A percentile compares a stretch with the other conserved stretches of the same genome.
These are phyloP conservation scores for Oophaga sylvatica DNA, from an alignment of 2,797 vertebrate species.

Conservation along the genomic window DNA sequence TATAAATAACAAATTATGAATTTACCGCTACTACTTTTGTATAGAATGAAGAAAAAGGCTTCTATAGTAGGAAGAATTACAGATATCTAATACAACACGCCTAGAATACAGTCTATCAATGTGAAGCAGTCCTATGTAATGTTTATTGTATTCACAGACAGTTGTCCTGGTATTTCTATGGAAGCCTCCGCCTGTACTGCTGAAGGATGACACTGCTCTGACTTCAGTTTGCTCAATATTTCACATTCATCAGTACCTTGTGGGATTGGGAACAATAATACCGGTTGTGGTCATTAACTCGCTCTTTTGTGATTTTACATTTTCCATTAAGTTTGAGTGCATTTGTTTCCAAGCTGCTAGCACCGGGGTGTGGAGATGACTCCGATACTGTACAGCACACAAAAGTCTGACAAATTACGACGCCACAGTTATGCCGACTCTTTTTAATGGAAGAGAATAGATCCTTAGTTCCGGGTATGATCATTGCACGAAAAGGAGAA, in stretches of 20 bases:
- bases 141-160: background rate
- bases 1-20: background rate
- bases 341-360: conserved; percentile 52
- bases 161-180: background rate
- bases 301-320: conserved; percentile 61
- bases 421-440: conserved; percentile 57
- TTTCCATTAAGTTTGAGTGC: conserved; percentile 60
- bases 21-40: background rate
- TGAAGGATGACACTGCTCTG: background rate
- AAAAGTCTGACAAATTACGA: conserved; percentile 62
- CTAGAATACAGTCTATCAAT: background rate
- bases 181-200: background rate
- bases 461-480: conserved; percentile 9
- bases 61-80: background rate
- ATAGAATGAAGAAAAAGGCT: background rate
- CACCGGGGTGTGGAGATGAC: conserved; percentile 47
- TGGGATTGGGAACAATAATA: conserved; percentile 45
- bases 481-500: background rate
- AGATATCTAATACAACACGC: background rate
- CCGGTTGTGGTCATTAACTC: conserved; percentile 60
- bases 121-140: background rate
- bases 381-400: conserved; percentile 54
- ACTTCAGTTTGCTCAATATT: conserved; percentile 44
- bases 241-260: conserved; percentile 43
- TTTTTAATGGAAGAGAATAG: conserved; percentile 53